Percentiles rank a stretch among this genome's conserved stretches.
Conservation (phyloP, 2,888 invertebrate genomes). For the Steinernema scapterisci region DNA sequence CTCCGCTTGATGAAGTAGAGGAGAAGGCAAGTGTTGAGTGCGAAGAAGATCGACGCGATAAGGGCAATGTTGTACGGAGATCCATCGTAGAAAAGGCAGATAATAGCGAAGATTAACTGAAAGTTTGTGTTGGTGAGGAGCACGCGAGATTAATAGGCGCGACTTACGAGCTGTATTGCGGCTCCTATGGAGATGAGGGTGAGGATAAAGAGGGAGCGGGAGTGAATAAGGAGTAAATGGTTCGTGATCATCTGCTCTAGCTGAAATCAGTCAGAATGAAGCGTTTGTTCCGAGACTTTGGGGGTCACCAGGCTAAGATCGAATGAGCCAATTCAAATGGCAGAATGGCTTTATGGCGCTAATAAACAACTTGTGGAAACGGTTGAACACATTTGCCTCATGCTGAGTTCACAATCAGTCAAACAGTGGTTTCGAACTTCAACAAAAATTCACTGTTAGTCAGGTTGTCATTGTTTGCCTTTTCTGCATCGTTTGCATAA, state of each 20-base stretch:
- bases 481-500: too few species aligned
- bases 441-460: too few species aligned
- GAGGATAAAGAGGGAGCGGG: slow-evolving; percentile 55
- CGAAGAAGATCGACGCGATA: slow-evolving; percentile 49
- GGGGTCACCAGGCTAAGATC: too few species aligned
- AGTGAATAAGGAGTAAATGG: slow-evolving; percentile 57
- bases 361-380: too few species aligned
- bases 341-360: too few species aligned
- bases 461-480: too few species aligned
- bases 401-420: too few species aligned
- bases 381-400: background rate
- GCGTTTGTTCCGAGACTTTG: too few species aligned
- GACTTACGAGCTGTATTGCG: slow-evolving; percentile 59
- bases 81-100: slow-evolving; percentile 65
- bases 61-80: slow-evolving; percentile 55
- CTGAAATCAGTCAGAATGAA: slow-evolving; percentile 44
- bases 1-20: slow-evolving; percentile 55
- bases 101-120: slow-evolving; percentile 61
- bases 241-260: slow-evolving; percentile 63
- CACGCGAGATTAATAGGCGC: too few species aligned
- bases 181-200: slow-evolving; percentile 57
- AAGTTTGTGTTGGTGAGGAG: slow-evolving; percentile 37
- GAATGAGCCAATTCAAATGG: too few species aligned
- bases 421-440: too few species aligned
- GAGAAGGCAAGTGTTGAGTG: slow-evolving; percentile 57